phyloP scores from a whole-genome alignment of 2,113 vertebrate species.

The Spermophilus dauricus region DNA sequence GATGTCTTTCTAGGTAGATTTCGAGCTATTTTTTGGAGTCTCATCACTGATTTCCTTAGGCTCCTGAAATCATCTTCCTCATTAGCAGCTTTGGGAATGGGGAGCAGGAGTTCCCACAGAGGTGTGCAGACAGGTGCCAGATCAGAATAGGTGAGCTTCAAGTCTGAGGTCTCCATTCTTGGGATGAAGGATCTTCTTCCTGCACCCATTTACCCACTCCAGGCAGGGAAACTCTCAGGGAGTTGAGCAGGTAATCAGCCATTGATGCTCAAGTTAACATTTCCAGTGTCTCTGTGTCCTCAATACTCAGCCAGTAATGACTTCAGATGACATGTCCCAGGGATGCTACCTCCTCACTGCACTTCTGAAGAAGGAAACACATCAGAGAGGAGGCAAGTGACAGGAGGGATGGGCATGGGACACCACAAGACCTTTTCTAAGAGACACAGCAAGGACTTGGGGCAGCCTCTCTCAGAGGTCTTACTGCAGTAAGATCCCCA shows the following conservation, averaged over 20 bases:
- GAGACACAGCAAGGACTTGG: not conserved
- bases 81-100: not conserved
- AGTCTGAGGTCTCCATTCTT: not conserved
- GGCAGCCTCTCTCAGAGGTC: not conserved
- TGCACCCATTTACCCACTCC: not conserved
- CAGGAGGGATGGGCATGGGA: not conserved
- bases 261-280: not conserved
- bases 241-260: not conserved
- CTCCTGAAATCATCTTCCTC: not conserved
- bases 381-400: not conserved
- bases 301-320: not conserved
- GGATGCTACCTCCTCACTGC: not conserved
- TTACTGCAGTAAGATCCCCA: not conserved
- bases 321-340: not conserved
- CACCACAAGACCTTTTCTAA: not conserved
- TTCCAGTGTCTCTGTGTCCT: not conserved
- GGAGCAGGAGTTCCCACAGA: not conserved
- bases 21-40: not conserved
- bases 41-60: not conserved
- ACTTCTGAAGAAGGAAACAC: not conserved
- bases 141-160: not conserved
- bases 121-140: not conserved
- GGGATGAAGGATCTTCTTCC: not conserved
- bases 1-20: not conserved
- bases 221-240: not conserved